Percentiles rank a stretch among this genome's conserved stretches.
Evolutionary conservation across 1,140 invertebrate species (phyloP).

Genomic region (Micrasema minimum): DNA sequence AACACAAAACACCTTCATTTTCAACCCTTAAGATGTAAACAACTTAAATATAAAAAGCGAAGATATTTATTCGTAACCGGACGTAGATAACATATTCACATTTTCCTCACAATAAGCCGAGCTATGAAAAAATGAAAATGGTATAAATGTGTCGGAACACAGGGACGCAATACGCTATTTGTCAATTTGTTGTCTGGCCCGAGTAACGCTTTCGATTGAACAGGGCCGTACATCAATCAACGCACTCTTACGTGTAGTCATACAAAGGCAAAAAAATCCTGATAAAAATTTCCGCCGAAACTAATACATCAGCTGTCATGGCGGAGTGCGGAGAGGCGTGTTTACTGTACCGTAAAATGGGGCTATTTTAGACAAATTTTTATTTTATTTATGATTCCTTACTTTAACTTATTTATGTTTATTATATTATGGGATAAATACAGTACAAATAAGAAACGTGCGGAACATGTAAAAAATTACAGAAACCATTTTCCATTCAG

Average conservation of each 20-base stretch:
- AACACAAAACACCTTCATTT: too few relatives aligned
- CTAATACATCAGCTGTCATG: slow-evolving; percentile 49
- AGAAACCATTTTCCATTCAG: too few relatives aligned
- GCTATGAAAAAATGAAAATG: slow-evolving; percentile 24
- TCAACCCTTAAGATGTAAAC: too few relatives aligned
- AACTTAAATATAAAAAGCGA: too few relatives aligned
- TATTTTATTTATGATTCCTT: too few relatives aligned
- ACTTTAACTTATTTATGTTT: too few relatives aligned
- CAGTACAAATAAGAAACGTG: too few relatives aligned
- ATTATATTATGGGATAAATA: too few relatives aligned
- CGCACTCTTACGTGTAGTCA: slow-evolving; percentile 37
- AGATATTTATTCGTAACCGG: not conserved
- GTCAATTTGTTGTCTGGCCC: slow-evolving; percentile 38
- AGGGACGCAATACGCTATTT: slow-evolving; percentile 41
- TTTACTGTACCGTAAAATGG: slow-evolving; percentile 1
- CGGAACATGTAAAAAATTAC: too few relatives aligned
- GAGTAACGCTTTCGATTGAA: slow-evolving; percentile 27
- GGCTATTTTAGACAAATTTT: too few relatives aligned
- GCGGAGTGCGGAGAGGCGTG: not conserved
- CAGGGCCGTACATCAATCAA: slow-evolving; percentile 45
- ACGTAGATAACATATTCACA: not conserved
- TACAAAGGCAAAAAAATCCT: slow-evolving; percentile 39
- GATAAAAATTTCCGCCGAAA: slow-evolving; percentile 36
- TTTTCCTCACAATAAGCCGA: not conserved
- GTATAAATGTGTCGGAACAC: slow-evolving; percentile 19